Percentiles rank a stretch among this genome's conserved stretches.
phyloP scores from a whole-genome alignment of 2,113 vertebrate genomes.

The Phaethon lepturus region DNA sequence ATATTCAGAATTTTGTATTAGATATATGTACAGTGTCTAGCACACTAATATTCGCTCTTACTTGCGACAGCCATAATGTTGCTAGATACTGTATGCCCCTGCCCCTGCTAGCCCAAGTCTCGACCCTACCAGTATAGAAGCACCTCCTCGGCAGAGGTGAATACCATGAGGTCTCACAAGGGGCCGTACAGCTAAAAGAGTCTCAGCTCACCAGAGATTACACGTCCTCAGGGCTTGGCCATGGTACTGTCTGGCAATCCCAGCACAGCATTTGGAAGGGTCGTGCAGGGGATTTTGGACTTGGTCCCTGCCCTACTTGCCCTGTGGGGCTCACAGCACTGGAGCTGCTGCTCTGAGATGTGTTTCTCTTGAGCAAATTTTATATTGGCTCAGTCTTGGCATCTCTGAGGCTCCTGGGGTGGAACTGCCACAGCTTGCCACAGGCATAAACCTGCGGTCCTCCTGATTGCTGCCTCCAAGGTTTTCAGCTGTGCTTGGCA shows the following conservation, averaged over 20 bases:
- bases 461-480: background rate
- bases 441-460: background rate
- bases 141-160: background rate
- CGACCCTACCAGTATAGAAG: background rate
- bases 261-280: background rate
- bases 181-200: background rate
- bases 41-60: background rate
- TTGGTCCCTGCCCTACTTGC: background rate
- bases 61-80: background rate
- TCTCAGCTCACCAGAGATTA: background rate
- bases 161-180: background rate
- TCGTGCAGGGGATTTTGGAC: background rate
- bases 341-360: background rate
- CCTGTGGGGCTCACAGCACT: background rate
- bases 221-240: fast-evolving
- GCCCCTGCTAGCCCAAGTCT: background rate
- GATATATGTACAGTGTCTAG: background rate
- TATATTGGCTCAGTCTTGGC: background rate
- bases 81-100: background rate
- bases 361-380: background rate
- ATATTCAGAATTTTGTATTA: background rate
- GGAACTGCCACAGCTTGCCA: background rate
- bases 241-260: background rate
- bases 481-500: background rate
- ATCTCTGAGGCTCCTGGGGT: background rate